These are phyloP conservation scores for Pituophis catenifer DNA, from an alignment of 2,113 vertebrate species.

Conservation along the genomic window DNA sequence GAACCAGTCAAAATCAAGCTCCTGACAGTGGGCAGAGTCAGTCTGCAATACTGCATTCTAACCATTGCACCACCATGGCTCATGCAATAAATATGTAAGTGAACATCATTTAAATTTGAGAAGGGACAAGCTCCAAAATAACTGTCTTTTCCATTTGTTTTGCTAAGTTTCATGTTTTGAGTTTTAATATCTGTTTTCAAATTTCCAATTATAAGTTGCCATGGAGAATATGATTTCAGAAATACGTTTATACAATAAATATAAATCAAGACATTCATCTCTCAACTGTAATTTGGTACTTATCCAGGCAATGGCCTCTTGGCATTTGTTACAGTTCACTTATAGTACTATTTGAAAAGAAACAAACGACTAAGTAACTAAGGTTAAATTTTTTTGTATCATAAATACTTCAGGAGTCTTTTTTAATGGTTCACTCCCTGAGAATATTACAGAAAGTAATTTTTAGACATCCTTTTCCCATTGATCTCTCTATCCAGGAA, in stretches of 20 bases:
- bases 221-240: not conserved
- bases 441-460: not conserved
- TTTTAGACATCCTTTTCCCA: not conserved
- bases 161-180: not conserved
- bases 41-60: not conserved
- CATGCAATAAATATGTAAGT: not conserved
- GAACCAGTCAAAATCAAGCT: not conserved
- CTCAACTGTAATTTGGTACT: not conserved
- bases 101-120: not conserved
- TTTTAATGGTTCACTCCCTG: constrained; percentile 3
- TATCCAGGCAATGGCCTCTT: not conserved
- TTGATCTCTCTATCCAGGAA: constrained; percentile 1
- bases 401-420: constrained; percentile 20
- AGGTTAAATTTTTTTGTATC: not conserved
- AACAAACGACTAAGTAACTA: constrained; percentile 7
- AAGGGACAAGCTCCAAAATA: not conserved
- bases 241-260: not conserved
- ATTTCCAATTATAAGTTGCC: not conserved
- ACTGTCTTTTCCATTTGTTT: not conserved
- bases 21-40: not conserved
- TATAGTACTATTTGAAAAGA: not conserved
- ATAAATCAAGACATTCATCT: not conserved
- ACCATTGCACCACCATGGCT: not conserved
- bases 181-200: not conserved
- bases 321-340: not conserved